phyloP scores from a whole-genome alignment of 2,113 vertebrate species.

The Ardeotis arabs region DNA sequence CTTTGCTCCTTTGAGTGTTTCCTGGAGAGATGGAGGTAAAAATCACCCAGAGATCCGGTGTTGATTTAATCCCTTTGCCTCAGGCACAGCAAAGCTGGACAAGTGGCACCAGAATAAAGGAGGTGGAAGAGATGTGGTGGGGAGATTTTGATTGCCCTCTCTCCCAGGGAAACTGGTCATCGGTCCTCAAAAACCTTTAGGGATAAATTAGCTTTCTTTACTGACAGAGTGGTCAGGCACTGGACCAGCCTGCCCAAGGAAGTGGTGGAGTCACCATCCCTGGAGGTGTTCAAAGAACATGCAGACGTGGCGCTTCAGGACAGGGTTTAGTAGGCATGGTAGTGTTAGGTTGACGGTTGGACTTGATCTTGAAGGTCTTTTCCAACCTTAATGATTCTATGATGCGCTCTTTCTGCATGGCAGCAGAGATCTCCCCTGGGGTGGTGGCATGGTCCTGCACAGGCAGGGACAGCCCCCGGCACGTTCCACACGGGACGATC shows the following conservation, averaged over 20 bases:
- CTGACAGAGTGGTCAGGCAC: no score
- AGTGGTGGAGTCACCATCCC: no score
- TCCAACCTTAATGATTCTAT: no score
- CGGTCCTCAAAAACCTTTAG: background rate
- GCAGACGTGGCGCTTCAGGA: no score
- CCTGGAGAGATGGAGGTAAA: conserved; percentile 40
- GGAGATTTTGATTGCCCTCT: background rate
- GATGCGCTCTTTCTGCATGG: background rate
- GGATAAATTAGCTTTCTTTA: background rate
- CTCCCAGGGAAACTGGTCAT: background rate
- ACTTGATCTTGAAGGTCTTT: no score
- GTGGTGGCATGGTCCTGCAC: background rate
- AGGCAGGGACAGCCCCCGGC: background rate
- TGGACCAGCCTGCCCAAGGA: no score
- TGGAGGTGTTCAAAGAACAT: no score
- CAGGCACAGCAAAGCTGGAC: background rate
- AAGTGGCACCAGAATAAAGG: background rate
- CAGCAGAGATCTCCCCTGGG: background rate
- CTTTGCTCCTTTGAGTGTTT: conserved; percentile 75
- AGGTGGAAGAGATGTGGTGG: no score
- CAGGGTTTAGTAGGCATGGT: no score
- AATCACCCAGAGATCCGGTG: background rate
- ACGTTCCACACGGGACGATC: background rate
- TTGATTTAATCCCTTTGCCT: background rate
- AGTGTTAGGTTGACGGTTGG: no score